Conservation (phyloP, 2,888 invertebrate genomes). For the Caenorhabditis drosophilae region DNA sequence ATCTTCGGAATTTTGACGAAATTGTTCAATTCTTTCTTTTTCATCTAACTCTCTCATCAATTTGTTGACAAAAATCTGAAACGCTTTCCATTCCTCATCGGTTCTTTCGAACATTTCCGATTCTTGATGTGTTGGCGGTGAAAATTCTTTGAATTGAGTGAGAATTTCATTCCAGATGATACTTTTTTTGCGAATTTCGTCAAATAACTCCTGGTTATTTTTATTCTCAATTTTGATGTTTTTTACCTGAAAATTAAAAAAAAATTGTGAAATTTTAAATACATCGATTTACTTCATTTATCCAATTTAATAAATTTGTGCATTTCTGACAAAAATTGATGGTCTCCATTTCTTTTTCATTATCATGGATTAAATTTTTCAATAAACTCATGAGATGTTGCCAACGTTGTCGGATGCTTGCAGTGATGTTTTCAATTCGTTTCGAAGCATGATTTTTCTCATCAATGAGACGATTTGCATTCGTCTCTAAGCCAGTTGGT, state of each 20-base stretch:
- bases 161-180: slow-evolving; percentile 22
- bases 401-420: slow-evolving; percentile 9
- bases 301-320: slow-evolving; percentile 13
- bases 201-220: slow-evolving; percentile 9
- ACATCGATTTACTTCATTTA: background rate
- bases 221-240: background rate
- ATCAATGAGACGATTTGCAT: too few species aligned
- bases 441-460: too few species aligned
- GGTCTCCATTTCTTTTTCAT: slow-evolving; percentile 18
- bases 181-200: slow-evolving; percentile 21
- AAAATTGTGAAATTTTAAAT: background rate
- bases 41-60: slow-evolving; percentile 15
- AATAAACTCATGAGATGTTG: slow-evolving; percentile 10
- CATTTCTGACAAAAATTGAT: slow-evolving; percentile 10
- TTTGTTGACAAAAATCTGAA: slow-evolving; percentile 14
- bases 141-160: slow-evolving; percentile 6
- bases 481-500: too few species aligned
- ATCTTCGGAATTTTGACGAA: slow-evolving; percentile 15
- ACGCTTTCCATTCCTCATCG: slow-evolving; percentile 7
- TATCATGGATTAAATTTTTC: background rate
- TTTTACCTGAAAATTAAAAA: too few species aligned
- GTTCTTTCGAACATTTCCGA: slow-evolving; percentile 6
- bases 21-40: slow-evolving; percentile 17
- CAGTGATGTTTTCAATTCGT: too few species aligned
- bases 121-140: slow-evolving; percentile 9